Percentiles rank a stretch among this genome's conserved stretches.
Conservation (phyloP, 2,888 invertebrate genomes). For the Euzophera pinguis region DNA sequence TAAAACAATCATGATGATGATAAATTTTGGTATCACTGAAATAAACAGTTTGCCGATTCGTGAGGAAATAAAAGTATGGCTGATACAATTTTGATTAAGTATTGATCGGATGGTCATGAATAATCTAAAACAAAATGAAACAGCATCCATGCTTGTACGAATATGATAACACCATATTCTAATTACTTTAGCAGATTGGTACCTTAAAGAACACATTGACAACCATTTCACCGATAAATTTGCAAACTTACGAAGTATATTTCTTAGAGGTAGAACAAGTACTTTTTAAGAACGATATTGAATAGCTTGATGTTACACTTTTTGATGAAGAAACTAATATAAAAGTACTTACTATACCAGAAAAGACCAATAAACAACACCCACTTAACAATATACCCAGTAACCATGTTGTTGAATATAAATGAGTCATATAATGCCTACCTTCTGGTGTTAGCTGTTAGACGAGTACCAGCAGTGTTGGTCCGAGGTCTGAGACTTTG, state of each 20-base stretch:
- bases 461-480: constrained; percentile 65
- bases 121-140: constrained; percentile 28
- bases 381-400: neutral
- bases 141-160: constrained; percentile 37
- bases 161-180: constrained; percentile 25
- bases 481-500: constrained; percentile 61
- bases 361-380: neutral
- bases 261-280: neutral
- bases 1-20: constrained; percentile 66
- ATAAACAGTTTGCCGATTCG: constrained; percentile 46
- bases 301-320: too few species aligned
- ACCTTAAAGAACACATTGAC: neutral
- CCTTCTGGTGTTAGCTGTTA: constrained; percentile 71
- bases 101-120: constrained; percentile 21
- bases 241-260: neutral
- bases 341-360: constrained; percentile 1
- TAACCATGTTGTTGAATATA: neutral
- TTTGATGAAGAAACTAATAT: neutral
- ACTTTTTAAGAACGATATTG: neutral
- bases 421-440: constrained; percentile 29
- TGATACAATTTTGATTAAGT: constrained; percentile 17
- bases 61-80: constrained; percentile 34
- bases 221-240: neutral
- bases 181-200: constrained; percentile 15
- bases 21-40: constrained; percentile 41